Percentiles rank a stretch among this genome's conserved stretches.
phyloP scores from a whole-genome alignment of 1,140 invertebrate genomes.

The Drosophila kanapiae region DNA sequence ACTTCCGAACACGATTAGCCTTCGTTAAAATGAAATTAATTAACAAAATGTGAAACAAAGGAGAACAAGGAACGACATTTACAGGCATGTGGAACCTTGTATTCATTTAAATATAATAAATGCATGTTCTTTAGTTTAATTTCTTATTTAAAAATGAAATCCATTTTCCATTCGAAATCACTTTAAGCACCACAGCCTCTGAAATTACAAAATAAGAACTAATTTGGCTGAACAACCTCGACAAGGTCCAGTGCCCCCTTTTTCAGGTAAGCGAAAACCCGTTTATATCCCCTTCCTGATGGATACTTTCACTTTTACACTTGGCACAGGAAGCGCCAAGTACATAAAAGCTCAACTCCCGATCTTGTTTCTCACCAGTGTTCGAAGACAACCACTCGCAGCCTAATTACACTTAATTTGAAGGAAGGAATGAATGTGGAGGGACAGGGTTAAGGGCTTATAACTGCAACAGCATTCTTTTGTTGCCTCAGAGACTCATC shows the following conservation, averaged over 20 bases:
- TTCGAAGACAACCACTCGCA: conserved; percentile 45
- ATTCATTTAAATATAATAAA: not conserved
- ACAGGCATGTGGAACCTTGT: not conserved
- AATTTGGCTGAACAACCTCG: conserved; percentile 32
- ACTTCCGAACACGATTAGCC: not conserved
- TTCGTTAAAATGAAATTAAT: not conserved
- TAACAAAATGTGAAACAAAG: not conserved
- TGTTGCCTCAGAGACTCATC: conserved; percentile 3
- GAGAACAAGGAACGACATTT: not conserved
- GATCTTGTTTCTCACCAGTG: conserved; percentile 36
- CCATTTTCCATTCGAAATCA: conserved; percentile 10
- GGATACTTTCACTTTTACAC: conserved; percentile 61
- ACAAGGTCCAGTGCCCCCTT: conserved; percentile 14
- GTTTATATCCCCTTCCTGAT: conserved; percentile 27
- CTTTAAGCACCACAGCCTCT: conserved; percentile 5
- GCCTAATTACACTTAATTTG: conserved; percentile 83
- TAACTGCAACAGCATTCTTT: conserved; percentile 45
- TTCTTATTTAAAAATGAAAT: not conserved
- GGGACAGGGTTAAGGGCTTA: conserved; percentile 22
- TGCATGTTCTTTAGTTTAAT: not conserved
- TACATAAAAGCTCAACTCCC: conserved; percentile 32
- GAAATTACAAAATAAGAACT: conserved; percentile 22
- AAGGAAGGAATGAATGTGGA: conserved; percentile 61
- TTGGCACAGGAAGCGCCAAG: conserved; percentile 46
- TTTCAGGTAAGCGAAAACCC: conserved; percentile 26